Evolutionary conservation across 2,113 vertebrate species (phyloP).

Genomic region (Capricornis sumatraensis): DNA sequence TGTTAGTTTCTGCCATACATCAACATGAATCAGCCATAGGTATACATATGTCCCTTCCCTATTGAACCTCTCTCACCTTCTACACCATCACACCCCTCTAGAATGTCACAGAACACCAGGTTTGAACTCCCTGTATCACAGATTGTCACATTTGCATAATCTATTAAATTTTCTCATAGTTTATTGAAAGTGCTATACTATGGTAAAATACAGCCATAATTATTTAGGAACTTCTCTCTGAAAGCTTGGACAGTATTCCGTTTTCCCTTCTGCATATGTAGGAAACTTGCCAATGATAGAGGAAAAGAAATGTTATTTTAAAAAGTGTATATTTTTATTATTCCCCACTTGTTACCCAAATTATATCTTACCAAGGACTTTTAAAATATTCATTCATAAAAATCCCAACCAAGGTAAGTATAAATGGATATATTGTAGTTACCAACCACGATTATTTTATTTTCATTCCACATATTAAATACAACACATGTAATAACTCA

Average conservation of each 20-base stretch:
- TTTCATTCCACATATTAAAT: background rate
- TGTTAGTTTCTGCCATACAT: background rate
- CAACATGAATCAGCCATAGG: background rate
- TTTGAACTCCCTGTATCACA: background rate
- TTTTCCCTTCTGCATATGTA: background rate
- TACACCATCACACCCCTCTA: background rate
- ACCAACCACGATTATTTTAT: background rate
- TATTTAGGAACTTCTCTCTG: background rate
- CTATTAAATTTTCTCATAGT: background rate
- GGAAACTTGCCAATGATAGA: background rate
- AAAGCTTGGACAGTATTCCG: background rate
- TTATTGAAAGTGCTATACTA: background rate
- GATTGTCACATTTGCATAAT: background rate
- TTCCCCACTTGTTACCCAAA: background rate
- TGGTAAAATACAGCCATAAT: background rate
- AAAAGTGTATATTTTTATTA: background rate
- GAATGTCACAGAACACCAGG: background rate
- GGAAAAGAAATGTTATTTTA: background rate
- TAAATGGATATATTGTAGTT: background rate
- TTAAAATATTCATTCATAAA: background rate
- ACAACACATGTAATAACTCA: background rate
- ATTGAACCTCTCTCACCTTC: background rate
- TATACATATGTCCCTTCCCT: background rate
- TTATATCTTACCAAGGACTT: background rate
- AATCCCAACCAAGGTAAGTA: background rate